A percentile compares a stretch with the other conserved stretches of the same genome.
Conservation (phyloP, 2,113 vertebrate genomes). For the Pelusios castaneus region DNA sequence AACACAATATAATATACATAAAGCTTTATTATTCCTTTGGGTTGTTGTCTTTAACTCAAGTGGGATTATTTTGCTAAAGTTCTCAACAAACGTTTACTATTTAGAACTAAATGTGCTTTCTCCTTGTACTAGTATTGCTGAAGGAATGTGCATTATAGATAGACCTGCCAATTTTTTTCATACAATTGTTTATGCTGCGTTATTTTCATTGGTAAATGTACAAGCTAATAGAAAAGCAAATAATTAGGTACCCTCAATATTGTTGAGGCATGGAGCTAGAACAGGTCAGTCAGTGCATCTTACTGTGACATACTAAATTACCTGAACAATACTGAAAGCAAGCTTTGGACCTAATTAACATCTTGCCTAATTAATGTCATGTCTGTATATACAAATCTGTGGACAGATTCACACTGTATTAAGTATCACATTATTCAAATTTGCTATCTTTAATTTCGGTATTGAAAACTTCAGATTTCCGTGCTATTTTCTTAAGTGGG, state of each 20-base stretch:
- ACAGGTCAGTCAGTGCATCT: slow-evolving; percentile 77
- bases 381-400: slow-evolving; percentile 75
- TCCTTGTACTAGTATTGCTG: slow-evolving; percentile 26
- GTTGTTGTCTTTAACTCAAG: slow-evolving; percentile 64
- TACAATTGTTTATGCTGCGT: slow-evolving; percentile 79
- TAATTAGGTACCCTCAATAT: slow-evolving; percentile 88
- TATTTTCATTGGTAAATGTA: slow-evolving; percentile 81
- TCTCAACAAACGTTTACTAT: slow-evolving; percentile 61
- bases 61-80: slow-evolving; percentile 63
- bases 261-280: slow-evolving; percentile 78
- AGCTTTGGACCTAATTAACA: slow-evolving; percentile 94
- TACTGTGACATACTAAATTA: slow-evolving; percentile 91
- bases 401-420: slow-evolving; percentile 73
- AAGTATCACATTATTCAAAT: slow-evolving; percentile 65
- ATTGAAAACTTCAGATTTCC: slow-evolving; percentile 77
- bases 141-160: slow-evolving; percentile 68
- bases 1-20: slow-evolving; percentile 39
- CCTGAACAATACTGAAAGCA: slow-evolving; percentile 88
- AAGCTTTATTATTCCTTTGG: slow-evolving; percentile 66
- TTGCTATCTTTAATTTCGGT: slow-evolving; percentile 56
- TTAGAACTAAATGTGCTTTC: slow-evolving; percentile 66
- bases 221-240: slow-evolving; percentile 84
- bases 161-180: slow-evolving; percentile 80
- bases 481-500: slow-evolving; percentile 80
- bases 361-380: slow-evolving; percentile 81